phyloP scores from a whole-genome alignment of 2,888 invertebrate species.

The Falcaria lacertinaria region DNA sequence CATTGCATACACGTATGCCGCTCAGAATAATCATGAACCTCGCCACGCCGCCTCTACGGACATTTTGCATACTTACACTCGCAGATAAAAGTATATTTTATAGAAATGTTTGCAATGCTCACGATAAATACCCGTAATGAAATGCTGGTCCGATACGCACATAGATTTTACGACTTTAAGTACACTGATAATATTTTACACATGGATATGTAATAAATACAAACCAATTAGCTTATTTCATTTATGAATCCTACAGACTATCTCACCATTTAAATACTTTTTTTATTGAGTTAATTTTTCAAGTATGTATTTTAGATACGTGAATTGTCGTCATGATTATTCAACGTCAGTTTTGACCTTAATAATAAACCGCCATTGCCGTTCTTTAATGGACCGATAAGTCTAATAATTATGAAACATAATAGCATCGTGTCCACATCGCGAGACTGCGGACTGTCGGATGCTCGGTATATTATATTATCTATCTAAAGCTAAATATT shows the following conservation, averaged over 20 bases:
- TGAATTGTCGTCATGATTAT: neutral
- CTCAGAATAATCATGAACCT: conserved; percentile 53
- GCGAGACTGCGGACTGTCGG: neutral
- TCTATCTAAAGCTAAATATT: conserved; percentile 11
- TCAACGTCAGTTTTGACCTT: neutral
- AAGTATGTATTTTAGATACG: neutral
- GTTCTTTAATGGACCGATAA: neutral
- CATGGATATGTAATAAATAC: neutral
- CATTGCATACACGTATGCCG: conserved; percentile 39
- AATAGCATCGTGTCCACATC: neutral
- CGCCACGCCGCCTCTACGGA: conserved; percentile 43
- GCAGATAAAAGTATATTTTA: conserved; percentile 55
- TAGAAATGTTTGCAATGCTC: conserved; percentile 46
- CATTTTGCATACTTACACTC: conserved; percentile 54
- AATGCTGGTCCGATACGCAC: neutral
- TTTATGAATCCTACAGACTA: too few relatives aligned
- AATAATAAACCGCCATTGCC: neutral
- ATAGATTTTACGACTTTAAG: neutral
- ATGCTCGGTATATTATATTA: neutral
- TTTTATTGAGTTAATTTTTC: neutral
- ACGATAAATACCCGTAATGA: conserved; percentile 35
- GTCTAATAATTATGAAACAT: neutral
- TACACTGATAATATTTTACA: neutral
- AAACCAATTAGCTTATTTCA: neutral
- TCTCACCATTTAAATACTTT: neutral